A percentile compares a stretch with the other conserved stretches of the same genome.
phyloP scores from a whole-genome alignment of 2,888 invertebrate genomes.

The Synergus japonicus region DNA sequence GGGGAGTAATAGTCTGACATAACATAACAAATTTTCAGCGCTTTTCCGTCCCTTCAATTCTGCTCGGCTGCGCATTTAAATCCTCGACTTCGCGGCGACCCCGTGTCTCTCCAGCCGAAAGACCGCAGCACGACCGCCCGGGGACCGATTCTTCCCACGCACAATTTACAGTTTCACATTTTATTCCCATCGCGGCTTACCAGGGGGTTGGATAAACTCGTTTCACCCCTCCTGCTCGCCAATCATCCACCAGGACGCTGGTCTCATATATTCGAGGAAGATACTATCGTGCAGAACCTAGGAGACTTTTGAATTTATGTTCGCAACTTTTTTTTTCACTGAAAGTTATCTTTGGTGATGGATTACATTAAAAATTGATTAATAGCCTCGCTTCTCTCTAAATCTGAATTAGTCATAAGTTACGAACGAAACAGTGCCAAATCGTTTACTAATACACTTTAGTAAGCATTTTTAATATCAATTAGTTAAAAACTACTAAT shows the following conservation, averaged over 20 bases:
- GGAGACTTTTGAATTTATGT: background rate
- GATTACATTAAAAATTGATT: too few species aligned
- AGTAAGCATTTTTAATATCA: too few species aligned
- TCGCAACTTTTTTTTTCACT: background rate
- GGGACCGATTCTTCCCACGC: constrained; percentile 77
- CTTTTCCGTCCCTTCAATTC: constrained; percentile 49
- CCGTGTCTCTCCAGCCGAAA: constrained; percentile 54
- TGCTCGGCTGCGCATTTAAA: constrained; percentile 74
- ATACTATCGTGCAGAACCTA: background rate
- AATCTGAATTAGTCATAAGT: too few species aligned
- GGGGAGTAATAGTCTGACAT: constrained; percentile 74
- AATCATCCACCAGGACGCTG: constrained; percentile 58
- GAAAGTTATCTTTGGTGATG: too few species aligned
- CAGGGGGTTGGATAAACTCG: constrained; percentile 68
- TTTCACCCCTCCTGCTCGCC: constrained; percentile 62
- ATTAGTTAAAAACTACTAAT: too few species aligned
- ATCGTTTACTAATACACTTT: too few species aligned
- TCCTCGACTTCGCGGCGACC: constrained; percentile 66
- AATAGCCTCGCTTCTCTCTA: too few species aligned
- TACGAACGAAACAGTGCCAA: too few species aligned
- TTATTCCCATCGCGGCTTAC: constrained; percentile 74
- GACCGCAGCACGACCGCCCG: constrained; percentile 61
- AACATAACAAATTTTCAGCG: constrained; percentile 73
- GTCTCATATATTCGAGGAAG: background rate
- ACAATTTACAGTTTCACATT: constrained; percentile 78